A percentile compares a stretch with the other conserved stretches of the same genome.
Conservation (phyloP, 2,888 invertebrate genomes). For the Ecdyonurus torrentis region DNA sequence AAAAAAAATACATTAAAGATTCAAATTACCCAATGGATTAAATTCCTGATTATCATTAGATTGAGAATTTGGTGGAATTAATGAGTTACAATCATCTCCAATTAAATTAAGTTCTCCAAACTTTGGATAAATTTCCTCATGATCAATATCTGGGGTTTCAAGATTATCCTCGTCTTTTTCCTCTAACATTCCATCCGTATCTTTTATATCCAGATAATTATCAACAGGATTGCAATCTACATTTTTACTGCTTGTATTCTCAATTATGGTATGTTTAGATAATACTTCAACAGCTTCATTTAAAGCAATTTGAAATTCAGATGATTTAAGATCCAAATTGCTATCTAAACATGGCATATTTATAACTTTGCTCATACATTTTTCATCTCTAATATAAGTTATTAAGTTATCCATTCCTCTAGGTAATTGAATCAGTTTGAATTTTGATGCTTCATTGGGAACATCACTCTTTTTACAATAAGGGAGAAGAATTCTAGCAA, state of each 20-base stretch:
- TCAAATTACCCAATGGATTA: no score
- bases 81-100: background rate
- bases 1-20: background rate
- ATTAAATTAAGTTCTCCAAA: background rate
- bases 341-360: no score
- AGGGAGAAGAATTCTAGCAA: slow-evolving; percentile 22
- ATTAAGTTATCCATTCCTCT: slow-evolving; percentile 22
- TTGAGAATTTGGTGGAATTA: background rate
- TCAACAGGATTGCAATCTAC: background rate
- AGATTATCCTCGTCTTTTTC: background rate
- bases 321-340: slow-evolving; percentile 1
- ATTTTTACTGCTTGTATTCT: background rate
- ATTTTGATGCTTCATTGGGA: slow-evolving; percentile 22
- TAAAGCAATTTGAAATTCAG: background rate
- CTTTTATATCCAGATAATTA: background rate
- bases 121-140: background rate
- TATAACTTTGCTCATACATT: no score
- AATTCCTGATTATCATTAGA: no score
- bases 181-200: background rate
- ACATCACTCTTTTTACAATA: slow-evolving; percentile 22
- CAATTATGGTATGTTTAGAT: background rate
- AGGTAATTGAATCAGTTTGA: slow-evolving; percentile 21
- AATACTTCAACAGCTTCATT: slow-evolving; percentile 3
- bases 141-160: background rate
- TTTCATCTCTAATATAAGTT: slow-evolving; percentile 17